Evolutionary conservation across 1,140 invertebrate species (phyloP), one percentile per base, ranked within the genome.

Genomic region (Zaprionus tsacasi): DNA sequence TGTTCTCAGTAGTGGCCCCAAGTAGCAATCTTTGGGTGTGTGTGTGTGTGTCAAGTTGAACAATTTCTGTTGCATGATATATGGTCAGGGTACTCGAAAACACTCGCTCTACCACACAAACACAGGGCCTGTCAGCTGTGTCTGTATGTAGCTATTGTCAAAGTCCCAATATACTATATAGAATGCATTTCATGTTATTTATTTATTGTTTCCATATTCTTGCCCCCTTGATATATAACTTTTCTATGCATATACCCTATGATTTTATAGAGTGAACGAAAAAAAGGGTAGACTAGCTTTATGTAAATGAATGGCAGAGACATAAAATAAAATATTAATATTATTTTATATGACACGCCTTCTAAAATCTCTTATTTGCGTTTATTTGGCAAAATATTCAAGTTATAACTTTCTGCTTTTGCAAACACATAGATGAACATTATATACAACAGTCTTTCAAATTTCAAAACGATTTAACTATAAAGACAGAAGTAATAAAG

Each of bases 121-220:
- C 54, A 54, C 40, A 63, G 68, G 57, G 52, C 48, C 59, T 35
- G 52, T 65, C 55, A 27, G 8, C 33, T 27, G 36, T 38, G 50
- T 55, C 43, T 54, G 43, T 54, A 80, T 54, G 43, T 54, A 83
- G 72, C 77, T 87, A 69, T 86, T 77, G 69, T 64, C 66, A 73
- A 59, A 79, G 56, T 61, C 48, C 48, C 35, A 45, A 27, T 30
- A 61, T 33, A 48, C 30, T 35, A 56, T 77, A 73, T 73, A 73
- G 50, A 74, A 71, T 79, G 50, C 63, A 70, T 68, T 78, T 70
- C 74, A 38, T 43, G 33, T 76, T 78, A 82, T 82, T 61, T 68
- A 66, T 73, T 59, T 48, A 40, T 48, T 59, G 50, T 67, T 43
- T 50, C 50, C 15, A 8, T 55, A 70, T 65, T 63, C 40, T 43